Evolutionary conservation across 1,140 invertebrate species (phyloP), one percentile per base, ranked within the genome.

Genomic region (Drosophila persimilis): DNA sequence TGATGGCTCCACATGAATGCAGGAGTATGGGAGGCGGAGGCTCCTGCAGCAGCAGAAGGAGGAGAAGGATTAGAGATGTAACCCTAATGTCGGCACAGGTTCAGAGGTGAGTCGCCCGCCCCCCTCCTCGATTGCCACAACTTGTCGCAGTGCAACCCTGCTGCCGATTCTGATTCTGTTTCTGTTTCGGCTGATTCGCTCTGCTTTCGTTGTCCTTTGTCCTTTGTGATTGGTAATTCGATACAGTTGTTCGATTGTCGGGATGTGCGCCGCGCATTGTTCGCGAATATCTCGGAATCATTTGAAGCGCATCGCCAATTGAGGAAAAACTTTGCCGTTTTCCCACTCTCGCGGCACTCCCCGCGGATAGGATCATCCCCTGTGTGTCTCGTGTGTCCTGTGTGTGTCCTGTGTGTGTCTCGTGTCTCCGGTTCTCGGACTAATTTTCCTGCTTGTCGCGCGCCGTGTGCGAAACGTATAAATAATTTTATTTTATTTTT

Each of bases 221-320:
- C 76, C 74, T 76, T 72, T 72, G 80, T 83, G 83, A 83, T 88
- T 88, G 83, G 84, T 88, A 88, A 88, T 88, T 88, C 84, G 83
- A 88, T 88, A 88, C 83, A 88, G 71, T 83, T 83, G 83, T 88
- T 85, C 81, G 77, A 80, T 86, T 80, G 69, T 39, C 35, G 35
- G 35, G 35, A 13, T 39, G 35, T 20, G 20, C 20, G 20, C 20
- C 20, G 20, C 20, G 20, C 83, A 66, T 76, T 88, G 83, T 88
- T 39, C 57, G 63, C 66, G 44, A 69, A 69, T 26, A 4, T 69
- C 66, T 69, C 57, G 77, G 67, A 65, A 75, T 83, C 78, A 88
- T 88, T 88, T 83, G 83, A 77, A 72, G 83, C 83, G 83, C 83
- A 83, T 88, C 79, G 83, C 84, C 85, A 79, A 88, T 88, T 65